phyloP scores from a whole-genome alignment of 2,113 vertebrate genomes.

The Scartelaos histophorus region DNA sequence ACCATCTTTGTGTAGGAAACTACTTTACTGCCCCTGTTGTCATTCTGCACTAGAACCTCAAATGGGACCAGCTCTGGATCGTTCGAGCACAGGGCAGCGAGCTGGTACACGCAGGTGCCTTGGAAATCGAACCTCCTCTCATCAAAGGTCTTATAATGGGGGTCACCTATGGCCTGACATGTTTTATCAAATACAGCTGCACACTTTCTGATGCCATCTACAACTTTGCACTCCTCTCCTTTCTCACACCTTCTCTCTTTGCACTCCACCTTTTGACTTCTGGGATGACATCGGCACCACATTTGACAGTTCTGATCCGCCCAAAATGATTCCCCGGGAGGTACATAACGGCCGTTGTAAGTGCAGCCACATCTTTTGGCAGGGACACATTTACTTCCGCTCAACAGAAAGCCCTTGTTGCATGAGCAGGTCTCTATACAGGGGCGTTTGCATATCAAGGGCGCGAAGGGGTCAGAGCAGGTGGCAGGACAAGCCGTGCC shows the following conservation, averaged over 20 bases:
- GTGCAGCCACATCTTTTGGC: conserved; percentile 75
- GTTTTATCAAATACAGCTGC: conserved; percentile 54
- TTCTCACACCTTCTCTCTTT: conserved; percentile 45
- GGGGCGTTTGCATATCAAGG: conserved; percentile 58
- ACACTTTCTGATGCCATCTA: conserved; percentile 69
- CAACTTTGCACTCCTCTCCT: conserved; percentile 66
- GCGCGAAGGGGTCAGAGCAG: conserved; percentile 60
- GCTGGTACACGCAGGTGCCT: conserved; percentile 77
- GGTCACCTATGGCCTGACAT: conserved; percentile 66
- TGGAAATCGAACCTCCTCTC: conserved; percentile 69
- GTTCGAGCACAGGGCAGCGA: conserved; percentile 64
- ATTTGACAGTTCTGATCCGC: conserved; percentile 56
- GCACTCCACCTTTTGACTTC: conserved; percentile 63
- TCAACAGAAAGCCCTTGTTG: conserved; percentile 68
- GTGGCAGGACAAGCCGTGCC: conserved; percentile 74
- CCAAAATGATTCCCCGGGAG: conserved; percentile 72
- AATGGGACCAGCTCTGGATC: conserved; percentile 48
- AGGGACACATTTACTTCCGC: conserved; percentile 65
- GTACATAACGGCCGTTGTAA: conserved; percentile 70
- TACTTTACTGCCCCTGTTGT: conserved; percentile 56
- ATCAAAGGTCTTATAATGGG: conserved; percentile 67
- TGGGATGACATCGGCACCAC: conserved; percentile 64
- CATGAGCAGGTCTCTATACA: conserved; percentile 78
- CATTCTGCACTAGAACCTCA: conserved; percentile 73
- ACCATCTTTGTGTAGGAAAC: conserved; percentile 70